These are phyloP conservation scores for Himalopsyche kuldschensis DNA, from an alignment of 2,888 invertebrate species.

Conservation along the genomic window DNA sequence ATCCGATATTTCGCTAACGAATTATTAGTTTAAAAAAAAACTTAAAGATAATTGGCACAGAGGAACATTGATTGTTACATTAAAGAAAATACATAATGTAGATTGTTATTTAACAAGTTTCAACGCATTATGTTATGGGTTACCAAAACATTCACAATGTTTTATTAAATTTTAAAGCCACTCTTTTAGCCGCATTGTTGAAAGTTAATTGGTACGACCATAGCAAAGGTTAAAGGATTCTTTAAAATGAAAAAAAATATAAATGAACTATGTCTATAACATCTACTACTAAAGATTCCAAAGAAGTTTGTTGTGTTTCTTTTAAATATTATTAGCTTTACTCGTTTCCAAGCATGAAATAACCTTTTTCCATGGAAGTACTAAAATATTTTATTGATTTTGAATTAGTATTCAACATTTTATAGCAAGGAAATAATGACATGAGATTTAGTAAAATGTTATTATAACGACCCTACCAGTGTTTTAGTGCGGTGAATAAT, in stretches of 20 bases:
- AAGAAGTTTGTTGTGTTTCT: no score
- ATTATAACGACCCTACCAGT: no score
- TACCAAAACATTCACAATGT: background rate
- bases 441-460: background rate
- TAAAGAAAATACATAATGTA: background rate
- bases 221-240: no score
- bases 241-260: no score
- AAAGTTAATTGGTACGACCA: no score
- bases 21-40: constrained; percentile 14
- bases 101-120: background rate
- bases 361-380: no score
- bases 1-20: background rate
- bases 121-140: background rate
- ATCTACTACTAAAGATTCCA: no score
- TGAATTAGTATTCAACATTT: background rate
- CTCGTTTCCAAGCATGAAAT: no score
- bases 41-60: constrained; percentile 37
- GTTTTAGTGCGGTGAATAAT: no score
- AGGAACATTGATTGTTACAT: constrained; percentile 32
- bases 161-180: background rate
- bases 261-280: no score
- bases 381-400: background rate
- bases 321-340: no score
- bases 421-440: background rate
- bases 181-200: no score